phyloP scores from a whole-genome alignment of 2,888 invertebrate species.

The Melieria omissa region DNA sequence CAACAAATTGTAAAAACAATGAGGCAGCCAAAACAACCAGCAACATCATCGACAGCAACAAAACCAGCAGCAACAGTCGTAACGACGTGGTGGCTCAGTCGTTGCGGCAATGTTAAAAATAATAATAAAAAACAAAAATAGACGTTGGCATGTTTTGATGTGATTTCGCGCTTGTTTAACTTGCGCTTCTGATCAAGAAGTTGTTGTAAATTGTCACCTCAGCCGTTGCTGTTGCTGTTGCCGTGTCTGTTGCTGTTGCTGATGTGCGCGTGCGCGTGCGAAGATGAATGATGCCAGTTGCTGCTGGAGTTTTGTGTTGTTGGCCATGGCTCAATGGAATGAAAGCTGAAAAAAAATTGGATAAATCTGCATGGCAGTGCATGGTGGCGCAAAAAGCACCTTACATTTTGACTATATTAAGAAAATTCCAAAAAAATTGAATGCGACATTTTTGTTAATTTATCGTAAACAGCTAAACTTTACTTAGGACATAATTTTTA shows the following conservation, averaged over 20 bases:
- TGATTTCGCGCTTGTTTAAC: constrained; percentile 23
- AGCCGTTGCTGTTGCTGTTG: not conserved
- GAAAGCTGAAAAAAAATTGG: no score
- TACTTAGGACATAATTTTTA: no score
- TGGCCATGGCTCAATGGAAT: not conserved
- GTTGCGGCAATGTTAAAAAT: not conserved
- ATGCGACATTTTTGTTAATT: no score
- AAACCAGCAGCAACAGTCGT: constrained; percentile 17
- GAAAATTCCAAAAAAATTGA: no score
- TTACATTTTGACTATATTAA: no score
- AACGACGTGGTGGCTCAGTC: not conserved
- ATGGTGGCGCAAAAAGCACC: no score
- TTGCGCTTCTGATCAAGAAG: not conserved
- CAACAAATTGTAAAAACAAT: no score
- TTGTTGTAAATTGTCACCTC: constrained; percentile 32
- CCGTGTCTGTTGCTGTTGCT: no score
- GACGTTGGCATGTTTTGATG: constrained; percentile 10
- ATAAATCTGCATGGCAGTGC: no score
- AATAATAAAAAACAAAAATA: constrained; percentile 24
- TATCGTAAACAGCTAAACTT: no score
- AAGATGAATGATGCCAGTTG: constrained; percentile 32
- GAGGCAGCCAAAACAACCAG: not conserved
- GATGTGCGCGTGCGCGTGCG: not conserved
- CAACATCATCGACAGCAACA: not conserved
- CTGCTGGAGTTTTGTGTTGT: not conserved